A percentile compares a stretch with the other conserved stretches of the same genome.
Conservation (phyloP, 1,140 invertebrate genomes). For the Scaptomyza pallida region DNA sequence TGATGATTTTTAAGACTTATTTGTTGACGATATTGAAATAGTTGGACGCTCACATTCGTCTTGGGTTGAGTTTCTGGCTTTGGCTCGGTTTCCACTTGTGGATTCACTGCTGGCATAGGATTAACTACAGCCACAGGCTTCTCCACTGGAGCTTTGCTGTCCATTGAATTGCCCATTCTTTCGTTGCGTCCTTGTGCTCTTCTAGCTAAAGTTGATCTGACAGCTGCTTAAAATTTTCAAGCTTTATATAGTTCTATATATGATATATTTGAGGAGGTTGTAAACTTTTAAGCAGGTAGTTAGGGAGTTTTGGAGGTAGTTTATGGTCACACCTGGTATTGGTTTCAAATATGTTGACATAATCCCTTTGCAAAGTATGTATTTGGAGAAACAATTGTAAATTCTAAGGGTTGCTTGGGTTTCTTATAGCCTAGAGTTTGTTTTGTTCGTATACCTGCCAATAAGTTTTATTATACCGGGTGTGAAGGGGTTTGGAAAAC, state of each 20-base stretch:
- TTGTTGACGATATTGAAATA: slow-evolving; percentile 69
- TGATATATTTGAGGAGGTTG: not conserved
- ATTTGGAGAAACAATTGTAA: too few species aligned
- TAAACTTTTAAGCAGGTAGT: slow-evolving; percentile 3
- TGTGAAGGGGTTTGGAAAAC: too few species aligned
- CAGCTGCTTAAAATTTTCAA: slow-evolving; percentile 41
- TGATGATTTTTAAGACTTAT: slow-evolving; percentile 57
- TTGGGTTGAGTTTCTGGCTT: not conserved
- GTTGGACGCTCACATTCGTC: slow-evolving; percentile 46
- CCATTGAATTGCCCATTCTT: slow-evolving; percentile 56
- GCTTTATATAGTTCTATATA: slow-evolving; percentile 55
- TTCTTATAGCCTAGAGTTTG: too few species aligned
- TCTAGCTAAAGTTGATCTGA: slow-evolving; percentile 48
- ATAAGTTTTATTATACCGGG: too few species aligned
- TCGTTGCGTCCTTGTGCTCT: slow-evolving; percentile 17
- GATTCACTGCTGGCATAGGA: not conserved
- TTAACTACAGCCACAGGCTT: slow-evolving; percentile 26
- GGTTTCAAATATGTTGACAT: slow-evolving; percentile 31
- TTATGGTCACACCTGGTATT: slow-evolving; percentile 19
- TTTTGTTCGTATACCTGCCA: too few species aligned
- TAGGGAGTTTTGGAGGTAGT: not conserved
- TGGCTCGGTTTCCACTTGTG: not conserved
- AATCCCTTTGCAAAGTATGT: not conserved
- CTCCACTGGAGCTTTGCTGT: slow-evolving; percentile 36
- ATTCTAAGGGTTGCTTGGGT: too few species aligned